Evolutionary conservation across 2,888 invertebrate genomes (phyloP).

Genomic region (Brachylomia viminalis): DNA sequence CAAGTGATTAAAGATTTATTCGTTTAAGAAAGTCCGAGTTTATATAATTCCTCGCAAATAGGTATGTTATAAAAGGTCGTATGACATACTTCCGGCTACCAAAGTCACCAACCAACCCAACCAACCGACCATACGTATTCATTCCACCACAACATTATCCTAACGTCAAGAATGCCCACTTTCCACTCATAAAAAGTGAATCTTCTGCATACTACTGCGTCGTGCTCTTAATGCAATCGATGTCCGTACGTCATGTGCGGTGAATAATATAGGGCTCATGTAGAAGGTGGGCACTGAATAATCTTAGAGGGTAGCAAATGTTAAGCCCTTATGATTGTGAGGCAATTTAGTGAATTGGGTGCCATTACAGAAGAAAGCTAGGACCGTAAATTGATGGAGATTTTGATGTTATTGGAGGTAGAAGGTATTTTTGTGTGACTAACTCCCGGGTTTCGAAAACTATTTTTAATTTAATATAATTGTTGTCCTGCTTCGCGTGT

Average conservation of each 20-base stretch:
- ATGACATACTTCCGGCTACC: too few relatives aligned
- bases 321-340: background rate
- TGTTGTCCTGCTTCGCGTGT: background rate
- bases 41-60: too few relatives aligned
- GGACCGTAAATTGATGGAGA: background rate
- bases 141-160: background rate
- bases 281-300: slow-evolving; percentile 34
- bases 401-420: background rate
- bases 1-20: too few relatives aligned
- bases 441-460: too few relatives aligned
- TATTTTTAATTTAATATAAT: background rate
- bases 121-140: background rate
- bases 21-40: too few relatives aligned
- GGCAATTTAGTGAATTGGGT: background rate
- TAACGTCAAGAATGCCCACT: background rate
- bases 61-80: too few relatives aligned
- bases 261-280: slow-evolving; percentile 37
- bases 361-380: background rate
- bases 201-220: slow-evolving; percentile 6
- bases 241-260: slow-evolving; percentile 22
- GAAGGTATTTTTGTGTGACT: background rate
- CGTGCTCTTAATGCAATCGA: slow-evolving; percentile 43
- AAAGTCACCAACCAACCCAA: too few relatives aligned
- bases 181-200: background rate
- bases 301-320: slow-evolving; percentile 22